Evolutionary conservation across 2,797 vertebrate genomes (phyloP).

Genomic region (Nyctalus aviator): DNA sequence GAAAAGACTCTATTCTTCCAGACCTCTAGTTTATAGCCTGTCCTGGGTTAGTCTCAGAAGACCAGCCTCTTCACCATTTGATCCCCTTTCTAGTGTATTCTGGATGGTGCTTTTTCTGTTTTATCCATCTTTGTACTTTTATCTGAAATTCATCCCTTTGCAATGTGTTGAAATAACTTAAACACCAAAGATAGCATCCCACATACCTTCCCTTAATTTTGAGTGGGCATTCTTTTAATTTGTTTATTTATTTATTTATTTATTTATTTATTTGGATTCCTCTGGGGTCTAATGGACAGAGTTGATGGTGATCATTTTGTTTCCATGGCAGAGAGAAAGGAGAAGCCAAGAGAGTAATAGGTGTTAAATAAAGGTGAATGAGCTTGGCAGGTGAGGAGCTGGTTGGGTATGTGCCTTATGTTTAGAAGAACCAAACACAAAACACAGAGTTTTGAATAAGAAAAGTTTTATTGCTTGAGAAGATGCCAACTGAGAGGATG

Average conservation of each 20-base stretch:
- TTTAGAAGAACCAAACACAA: neutral
- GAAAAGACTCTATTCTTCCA: neutral
- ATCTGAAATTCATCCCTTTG: neutral
- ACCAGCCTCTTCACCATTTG: neutral
- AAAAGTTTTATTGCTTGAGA: neutral
- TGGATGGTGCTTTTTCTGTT: neutral
- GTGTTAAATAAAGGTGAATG: neutral
- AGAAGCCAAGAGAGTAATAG: neutral
- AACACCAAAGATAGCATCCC: accelerated
- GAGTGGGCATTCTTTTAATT: neutral
- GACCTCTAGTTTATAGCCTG: neutral
- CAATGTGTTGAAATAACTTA: neutral
- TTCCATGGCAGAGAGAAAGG: neutral
- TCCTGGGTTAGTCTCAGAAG: neutral
- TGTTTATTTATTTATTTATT: too few relatives aligned
- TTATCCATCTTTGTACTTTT: neutral
- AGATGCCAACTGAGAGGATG: neutral
- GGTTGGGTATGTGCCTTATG: neutral
- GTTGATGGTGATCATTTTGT: neutral
- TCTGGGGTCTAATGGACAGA: neutral
- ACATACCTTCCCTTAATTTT: neutral
- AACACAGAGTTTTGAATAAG: neutral
- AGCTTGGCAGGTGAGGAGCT: neutral
- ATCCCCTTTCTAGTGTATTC: neutral
- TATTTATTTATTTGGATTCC: neutral